A percentile compares a stretch with the other conserved stretches of the same genome.
Conservation (phyloP, 35 echinoderm and acorn worm species). For the Apostichopus parvimensis region DNA sequence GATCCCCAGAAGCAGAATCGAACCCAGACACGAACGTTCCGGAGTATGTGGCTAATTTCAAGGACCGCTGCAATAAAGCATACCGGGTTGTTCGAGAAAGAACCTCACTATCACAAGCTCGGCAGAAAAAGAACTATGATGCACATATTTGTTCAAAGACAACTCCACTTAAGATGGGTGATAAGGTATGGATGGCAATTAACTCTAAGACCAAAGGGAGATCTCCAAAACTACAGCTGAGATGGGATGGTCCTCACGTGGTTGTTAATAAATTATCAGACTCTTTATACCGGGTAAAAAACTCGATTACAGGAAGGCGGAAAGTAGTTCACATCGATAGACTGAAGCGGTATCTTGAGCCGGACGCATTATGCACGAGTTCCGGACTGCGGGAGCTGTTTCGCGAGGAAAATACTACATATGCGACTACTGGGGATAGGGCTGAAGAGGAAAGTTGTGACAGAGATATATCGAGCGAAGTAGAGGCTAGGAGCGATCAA, state of each 20-base stretch:
- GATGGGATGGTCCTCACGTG: background rate
- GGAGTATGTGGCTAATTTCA: background rate
- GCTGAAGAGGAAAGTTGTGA: too few relatives aligned
- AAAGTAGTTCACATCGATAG: conserved; percentile 31
- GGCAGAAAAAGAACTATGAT: conserved; percentile 48
- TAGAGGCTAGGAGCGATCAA: too few relatives aligned
- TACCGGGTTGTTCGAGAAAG: conserved; percentile 16
- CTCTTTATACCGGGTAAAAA: background rate
- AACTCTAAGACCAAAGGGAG: background rate
- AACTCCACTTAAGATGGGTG: background rate
- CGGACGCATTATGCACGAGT: background rate
- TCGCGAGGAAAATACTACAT: too few relatives aligned
- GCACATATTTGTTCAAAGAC: conserved; percentile 2
- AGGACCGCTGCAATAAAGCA: conserved; percentile 24
- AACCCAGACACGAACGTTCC: background rate
- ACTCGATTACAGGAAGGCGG: background rate
- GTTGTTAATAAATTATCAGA: conserved; percentile 23
- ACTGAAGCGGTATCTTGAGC: background rate
- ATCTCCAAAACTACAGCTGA: conserved; percentile 39
- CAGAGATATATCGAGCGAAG: too few relatives aligned
- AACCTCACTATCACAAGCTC: background rate
- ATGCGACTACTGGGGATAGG: too few relatives aligned
- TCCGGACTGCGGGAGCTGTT: background rate
- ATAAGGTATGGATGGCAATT: background rate
- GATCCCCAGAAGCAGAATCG: background rate